Base-by-base conservation (phyloP, 2,113 vertebrate genomes). In the Microcebus ravelobensis region DNA sequence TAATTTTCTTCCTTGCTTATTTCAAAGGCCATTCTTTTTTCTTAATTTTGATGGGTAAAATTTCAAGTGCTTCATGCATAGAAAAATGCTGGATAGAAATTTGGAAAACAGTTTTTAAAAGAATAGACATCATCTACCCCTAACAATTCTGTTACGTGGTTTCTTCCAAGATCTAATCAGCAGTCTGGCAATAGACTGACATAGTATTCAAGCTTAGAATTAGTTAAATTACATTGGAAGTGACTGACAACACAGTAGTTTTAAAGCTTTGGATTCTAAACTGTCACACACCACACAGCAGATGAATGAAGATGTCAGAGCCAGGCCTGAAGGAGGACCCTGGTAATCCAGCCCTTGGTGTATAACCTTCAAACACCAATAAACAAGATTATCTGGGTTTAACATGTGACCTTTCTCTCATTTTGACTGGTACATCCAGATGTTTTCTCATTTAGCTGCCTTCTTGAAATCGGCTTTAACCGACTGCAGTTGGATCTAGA, bases 361-460 rank as follows among this genome's bases (percentile, higher is more conserved):
- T 93, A 96, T 97, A 98, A 98, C 96, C 98, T 98, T 98, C 97
- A 98, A 92, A 97, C 98, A 97, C 0, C 79, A 98, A 98, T 98
- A 98, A 98, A 96, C 91, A 88, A 97, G 97, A 97, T 98, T 97
- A 98, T 98, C 98, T 96, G 98, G 97, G 55, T 98, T 98, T 98
- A 98, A 98, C 98, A 98, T 97, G 98, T 97, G 98, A 98, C 98
- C 98, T 98, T 98, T 98, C 87, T 98, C 98, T 98, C 98, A 96
- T 97, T 97, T 96, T 98, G 98, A 98, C 98, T 98, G 98, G 95
- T 96, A 67, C 95, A 92, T 97, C 98, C 98, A 99, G 98, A 98
- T 99, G 98, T 98, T 98, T 98, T 97, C 97, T 97, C 97, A 96
- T 97, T 98, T 82, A 97, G 98, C 97, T 96, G 97, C 96, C 97